Conservation (phyloP, 2,113 vertebrate genomes). For the Daubentonia madagascariensis region DNA sequence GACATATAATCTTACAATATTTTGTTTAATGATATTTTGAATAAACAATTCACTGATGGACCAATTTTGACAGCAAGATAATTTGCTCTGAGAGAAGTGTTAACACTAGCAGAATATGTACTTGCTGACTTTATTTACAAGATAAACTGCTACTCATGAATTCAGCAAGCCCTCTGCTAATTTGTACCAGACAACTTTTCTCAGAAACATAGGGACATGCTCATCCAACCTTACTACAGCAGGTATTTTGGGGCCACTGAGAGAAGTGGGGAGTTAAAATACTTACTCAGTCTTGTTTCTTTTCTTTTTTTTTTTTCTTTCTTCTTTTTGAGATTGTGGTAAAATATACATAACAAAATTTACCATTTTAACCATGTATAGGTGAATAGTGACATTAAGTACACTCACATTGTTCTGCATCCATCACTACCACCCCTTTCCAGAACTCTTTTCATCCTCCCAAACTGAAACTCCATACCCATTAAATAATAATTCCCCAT, state of each 20-base stretch:
- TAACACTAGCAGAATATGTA: not conserved
- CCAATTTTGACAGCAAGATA: conserved; percentile 22
- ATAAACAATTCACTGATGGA: conserved; percentile 39
- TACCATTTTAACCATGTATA: not conserved
- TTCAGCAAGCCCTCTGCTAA: not conserved
- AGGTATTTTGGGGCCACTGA: not conserved
- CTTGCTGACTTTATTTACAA: conserved; percentile 17
- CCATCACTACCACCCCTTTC: not conserved
- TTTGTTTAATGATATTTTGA: conserved; percentile 62
- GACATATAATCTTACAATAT: conserved; percentile 45
- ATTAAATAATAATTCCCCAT: not conserved
- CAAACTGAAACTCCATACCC: not conserved
- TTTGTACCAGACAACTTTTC: not conserved
- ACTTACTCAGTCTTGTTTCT: not conserved
- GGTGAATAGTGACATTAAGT: not conserved
- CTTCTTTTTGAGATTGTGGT: not conserved
- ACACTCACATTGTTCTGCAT: not conserved
- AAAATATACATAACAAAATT: not conserved
- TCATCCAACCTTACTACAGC: not conserved
- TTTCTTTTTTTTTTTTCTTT: not conserved
- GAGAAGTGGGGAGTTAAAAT: conserved; percentile 15
- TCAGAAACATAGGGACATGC: not conserved
- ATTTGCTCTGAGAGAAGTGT: not conserved
- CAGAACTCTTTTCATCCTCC: not conserved
- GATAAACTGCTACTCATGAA: not conserved